These are phyloP conservation scores for Grammomys dolichurus DNA, from an alignment of 2,113 vertebrate genomes.

Conservation along the genomic window DNA sequence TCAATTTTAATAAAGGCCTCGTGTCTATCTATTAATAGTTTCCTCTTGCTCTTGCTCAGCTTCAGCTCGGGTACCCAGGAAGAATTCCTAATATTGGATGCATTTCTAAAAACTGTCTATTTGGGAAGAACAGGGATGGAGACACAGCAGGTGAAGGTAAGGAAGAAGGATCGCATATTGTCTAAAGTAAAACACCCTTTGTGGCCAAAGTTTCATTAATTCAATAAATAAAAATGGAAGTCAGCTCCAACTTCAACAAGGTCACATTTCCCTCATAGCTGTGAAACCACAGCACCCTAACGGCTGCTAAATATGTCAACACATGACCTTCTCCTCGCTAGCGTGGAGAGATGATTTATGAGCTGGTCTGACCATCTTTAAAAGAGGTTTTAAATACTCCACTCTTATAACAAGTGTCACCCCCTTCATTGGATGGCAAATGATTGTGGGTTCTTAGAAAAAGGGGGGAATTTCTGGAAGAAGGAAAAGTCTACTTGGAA, in stretches of 20 bases:
- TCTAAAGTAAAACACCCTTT: slow-evolving; percentile 67
- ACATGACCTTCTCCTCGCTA: slow-evolving; percentile 74
- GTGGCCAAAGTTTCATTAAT: slow-evolving; percentile 79
- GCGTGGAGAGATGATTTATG: slow-evolving; percentile 77
- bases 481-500: slow-evolving; percentile 55
- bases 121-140: background rate
- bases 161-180: slow-evolving; percentile 51
- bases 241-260: slow-evolving; percentile 81
- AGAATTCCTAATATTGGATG: slow-evolving; percentile 64
- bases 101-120: slow-evolving; percentile 63
- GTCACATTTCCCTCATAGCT: slow-evolving; percentile 75
- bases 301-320: slow-evolving; percentile 83
- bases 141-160: slow-evolving; percentile 38
- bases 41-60: slow-evolving; percentile 75
- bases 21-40: slow-evolving; percentile 60
- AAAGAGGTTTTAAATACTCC: slow-evolving; percentile 74
- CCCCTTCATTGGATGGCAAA: slow-evolving; percentile 59
- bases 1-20: slow-evolving; percentile 74
- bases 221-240: slow-evolving; percentile 81
- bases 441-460: slow-evolving; percentile 60
- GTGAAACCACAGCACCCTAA: slow-evolving; percentile 78
- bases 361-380: slow-evolving; percentile 74
- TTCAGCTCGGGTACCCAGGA: slow-evolving; percentile 59
- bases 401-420: slow-evolving; percentile 67
- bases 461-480: slow-evolving; percentile 48